A percentile compares a stretch with the other conserved stretches of the same genome.
phyloP scores from a whole-genome alignment of 2,113 vertebrate genomes.

The Deroptyus accipitrinus region DNA sequence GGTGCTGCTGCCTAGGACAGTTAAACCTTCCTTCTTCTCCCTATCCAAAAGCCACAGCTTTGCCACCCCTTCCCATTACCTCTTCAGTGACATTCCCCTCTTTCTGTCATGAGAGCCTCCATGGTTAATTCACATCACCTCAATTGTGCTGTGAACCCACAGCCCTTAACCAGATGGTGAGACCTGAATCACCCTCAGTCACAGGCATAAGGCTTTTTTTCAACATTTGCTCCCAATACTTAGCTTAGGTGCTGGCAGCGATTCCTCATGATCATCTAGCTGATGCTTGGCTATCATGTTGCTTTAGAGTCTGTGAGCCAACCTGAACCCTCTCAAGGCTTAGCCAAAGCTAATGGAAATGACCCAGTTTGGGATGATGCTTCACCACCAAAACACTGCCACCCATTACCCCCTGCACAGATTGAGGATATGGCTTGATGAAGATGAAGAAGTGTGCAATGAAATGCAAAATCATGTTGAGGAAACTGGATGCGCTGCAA shows the following conservation, averaged over 20 bases:
- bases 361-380: not conserved
- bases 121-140: not conserved
- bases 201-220: not conserved
- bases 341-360: not conserved
- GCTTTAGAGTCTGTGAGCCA: not conserved
- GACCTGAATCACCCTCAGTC: not conserved
- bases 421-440: accelerated
- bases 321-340: not conserved
- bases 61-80: not conserved
- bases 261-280: not conserved
- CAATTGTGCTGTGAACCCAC: not conserved
- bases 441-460: not conserved
- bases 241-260: not conserved
- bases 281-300: not conserved
- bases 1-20: not conserved
- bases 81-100: not conserved
- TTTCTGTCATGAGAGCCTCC: not conserved
- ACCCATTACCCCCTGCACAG: not conserved
- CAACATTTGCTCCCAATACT: not conserved
- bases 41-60: not conserved
- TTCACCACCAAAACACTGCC: not conserved
- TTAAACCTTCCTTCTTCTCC: not conserved
- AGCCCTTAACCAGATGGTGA: accelerated
- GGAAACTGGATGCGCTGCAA: accelerated
- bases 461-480: not conserved